Conservation (phyloP, 2,113 vertebrate species). For the human region GRCh38 chrX:130974501-130975000, state of each 20-base stretch:
- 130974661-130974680: not conserved
- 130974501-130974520: not conserved
- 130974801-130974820: not conserved
- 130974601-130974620: not conserved
- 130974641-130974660: not conserved
- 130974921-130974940: not conserved
- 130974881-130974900: not conserved
- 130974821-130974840: not conserved
- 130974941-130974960: not conserved
- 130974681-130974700: not conserved
- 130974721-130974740: slow-evolving; percentile 13
- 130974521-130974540: not conserved
- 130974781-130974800: not conserved
- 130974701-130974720: not conserved
- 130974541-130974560: not conserved
- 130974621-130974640: not conserved
- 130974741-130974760: slow-evolving; percentile 29
- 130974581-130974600: not conserved
- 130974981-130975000: not conserved
- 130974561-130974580: not conserved
- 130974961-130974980: not conserved
- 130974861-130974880: not conserved
- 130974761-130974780: slow-evolving; percentile 30
- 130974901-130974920: not conserved
- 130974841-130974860: not conserved